Conservation (phyloP, 2,797 vertebrate genomes). For the Sebastes hubbsi region DNA sequence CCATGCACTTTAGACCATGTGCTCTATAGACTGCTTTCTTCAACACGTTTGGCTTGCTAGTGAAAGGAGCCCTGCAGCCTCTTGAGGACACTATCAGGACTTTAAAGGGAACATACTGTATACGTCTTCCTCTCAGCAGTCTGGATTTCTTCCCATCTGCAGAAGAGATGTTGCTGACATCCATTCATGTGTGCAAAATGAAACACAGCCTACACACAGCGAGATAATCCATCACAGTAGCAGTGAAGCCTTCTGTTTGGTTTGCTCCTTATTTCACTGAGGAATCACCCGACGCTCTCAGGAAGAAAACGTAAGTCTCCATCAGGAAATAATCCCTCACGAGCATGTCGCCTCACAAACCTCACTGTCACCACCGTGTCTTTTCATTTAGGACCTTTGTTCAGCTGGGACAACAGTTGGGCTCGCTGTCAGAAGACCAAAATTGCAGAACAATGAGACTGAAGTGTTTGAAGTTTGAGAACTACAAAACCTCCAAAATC, state of each 20-base stretch:
- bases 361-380: background rate
- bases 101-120: background rate
- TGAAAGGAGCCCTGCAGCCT: background rate
- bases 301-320: background rate
- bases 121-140: background rate
- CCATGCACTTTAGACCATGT: too few relatives aligned
- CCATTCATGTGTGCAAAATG: background rate
- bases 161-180: background rate
- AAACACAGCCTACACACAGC: background rate
- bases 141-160: background rate
- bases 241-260: background rate
- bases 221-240: conserved; percentile 1
- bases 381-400: background rate
- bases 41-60: background rate
- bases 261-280: background rate
- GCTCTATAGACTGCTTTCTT: background rate
- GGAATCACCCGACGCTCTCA: background rate
- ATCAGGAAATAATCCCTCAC: background rate
- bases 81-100: background rate
- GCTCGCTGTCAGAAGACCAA: background rate
- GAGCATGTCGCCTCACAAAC: background rate
- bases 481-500: background rate
- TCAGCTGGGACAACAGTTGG: background rate
- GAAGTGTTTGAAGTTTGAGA: background rate
- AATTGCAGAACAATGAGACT: background rate